Evolutionary conservation across 2,888 invertebrate species (phyloP).

Genomic region (Eilema sororculum): DNA sequence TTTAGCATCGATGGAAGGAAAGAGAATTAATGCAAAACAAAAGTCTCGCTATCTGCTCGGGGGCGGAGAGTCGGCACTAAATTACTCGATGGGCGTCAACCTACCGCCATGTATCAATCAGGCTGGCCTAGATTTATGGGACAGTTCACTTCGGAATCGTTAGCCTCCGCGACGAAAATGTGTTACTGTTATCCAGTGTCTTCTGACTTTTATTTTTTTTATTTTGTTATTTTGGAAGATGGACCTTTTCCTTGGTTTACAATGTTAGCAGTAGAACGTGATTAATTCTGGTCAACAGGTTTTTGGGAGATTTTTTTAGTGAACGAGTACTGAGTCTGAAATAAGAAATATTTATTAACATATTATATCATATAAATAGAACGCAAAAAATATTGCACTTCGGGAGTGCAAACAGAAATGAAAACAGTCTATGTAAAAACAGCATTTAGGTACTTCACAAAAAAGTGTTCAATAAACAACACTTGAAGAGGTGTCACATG

Average conservation of each 20-base stretch:
- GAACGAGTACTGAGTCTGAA: background rate
- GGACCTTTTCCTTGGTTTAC: slow-evolving; percentile 40
- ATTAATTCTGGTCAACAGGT: slow-evolving; percentile 33
- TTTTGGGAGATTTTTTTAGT: slow-evolving; percentile 1
- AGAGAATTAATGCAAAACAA: slow-evolving; percentile 87
- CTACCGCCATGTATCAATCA: slow-evolving; percentile 88
- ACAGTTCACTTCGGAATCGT: slow-evolving; percentile 86
- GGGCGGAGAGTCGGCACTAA: slow-evolving; percentile 89
- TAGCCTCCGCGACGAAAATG: slow-evolving; percentile 85
- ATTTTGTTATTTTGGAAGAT: slow-evolving; percentile 54
- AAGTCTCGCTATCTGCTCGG: slow-evolving; percentile 84
- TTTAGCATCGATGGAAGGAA: slow-evolving; percentile 62
- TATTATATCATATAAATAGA: too few relatives aligned
- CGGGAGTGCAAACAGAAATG: too few relatives aligned
- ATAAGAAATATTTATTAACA: too few relatives aligned
- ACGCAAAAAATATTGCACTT: too few relatives aligned
- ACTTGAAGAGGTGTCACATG: too few relatives aligned
- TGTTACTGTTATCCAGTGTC: slow-evolving; percentile 80
- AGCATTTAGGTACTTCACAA: too few relatives aligned
- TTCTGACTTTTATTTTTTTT: slow-evolving; percentile 65
- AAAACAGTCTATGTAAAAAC: too few relatives aligned
- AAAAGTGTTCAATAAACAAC: too few relatives aligned
- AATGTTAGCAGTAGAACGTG: slow-evolving; percentile 27
- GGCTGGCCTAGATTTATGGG: slow-evolving; percentile 82
- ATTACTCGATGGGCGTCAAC: slow-evolving; percentile 89